Evolutionary conservation across 2,113 vertebrate genomes (phyloP).

Genomic region (Megaceryle torquata): DNA sequence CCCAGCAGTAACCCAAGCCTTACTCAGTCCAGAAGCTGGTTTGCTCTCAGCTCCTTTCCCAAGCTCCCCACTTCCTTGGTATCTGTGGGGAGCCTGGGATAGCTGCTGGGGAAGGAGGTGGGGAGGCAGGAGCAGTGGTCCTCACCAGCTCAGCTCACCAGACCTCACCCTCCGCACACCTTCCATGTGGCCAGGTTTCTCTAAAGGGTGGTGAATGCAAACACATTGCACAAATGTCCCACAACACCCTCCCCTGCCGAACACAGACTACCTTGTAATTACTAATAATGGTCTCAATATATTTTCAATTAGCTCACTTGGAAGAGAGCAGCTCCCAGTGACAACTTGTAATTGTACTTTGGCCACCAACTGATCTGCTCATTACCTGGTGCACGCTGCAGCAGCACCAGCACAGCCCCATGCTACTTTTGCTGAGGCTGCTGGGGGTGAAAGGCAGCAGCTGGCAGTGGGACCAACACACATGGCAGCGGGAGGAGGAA

Average conservation of each 20-base stretch:
- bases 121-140: accelerated
- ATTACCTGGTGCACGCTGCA: accelerated
- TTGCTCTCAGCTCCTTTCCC: not conserved
- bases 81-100: not conserved
- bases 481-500: not conserved
- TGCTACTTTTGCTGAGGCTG: not conserved
- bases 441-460: not conserved
- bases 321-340: slow-evolving; percentile 4
- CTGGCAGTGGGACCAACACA: accelerated
- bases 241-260: accelerated
- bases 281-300: not conserved
- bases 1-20: not conserved
- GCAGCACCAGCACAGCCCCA: not conserved
- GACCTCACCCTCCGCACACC: accelerated
- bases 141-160: too few relatives aligned
- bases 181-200: accelerated
- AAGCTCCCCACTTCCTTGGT: not conserved
- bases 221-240: accelerated
- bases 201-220: accelerated
- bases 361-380: not conserved
- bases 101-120: accelerated
- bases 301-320: not conserved
- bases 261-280: not conserved
- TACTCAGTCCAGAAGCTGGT: too few relatives aligned
- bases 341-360: not conserved